Conservation (phyloP, 2,888 invertebrate species). For the Dicycla oo region DNA sequence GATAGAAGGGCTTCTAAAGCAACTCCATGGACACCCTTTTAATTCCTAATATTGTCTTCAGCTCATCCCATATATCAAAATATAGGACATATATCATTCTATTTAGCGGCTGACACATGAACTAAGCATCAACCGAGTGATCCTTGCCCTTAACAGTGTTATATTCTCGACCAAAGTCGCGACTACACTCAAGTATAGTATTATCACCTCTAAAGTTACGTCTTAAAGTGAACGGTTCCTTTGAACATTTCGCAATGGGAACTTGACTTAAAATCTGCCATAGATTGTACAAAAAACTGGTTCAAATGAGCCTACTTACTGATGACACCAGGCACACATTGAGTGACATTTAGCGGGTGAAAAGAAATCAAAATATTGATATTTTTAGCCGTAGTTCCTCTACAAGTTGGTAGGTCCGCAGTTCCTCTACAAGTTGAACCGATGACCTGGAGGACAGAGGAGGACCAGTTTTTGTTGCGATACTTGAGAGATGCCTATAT, state of each 20-base stretch:
- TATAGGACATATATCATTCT: neutral
- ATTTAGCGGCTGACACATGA: neutral
- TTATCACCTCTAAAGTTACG: constrained; percentile 42
- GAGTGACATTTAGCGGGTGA: constrained; percentile 25
- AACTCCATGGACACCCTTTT: neutral
- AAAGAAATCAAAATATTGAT: neutral
- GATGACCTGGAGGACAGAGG: no score
- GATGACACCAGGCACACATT: constrained; percentile 16
- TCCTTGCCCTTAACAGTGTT: neutral
- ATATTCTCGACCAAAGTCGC: constrained; percentile 19
- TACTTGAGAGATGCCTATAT: neutral
- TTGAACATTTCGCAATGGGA: constrained; percentile 47
- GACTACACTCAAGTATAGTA: constrained; percentile 33
- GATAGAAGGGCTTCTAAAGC: neutral
- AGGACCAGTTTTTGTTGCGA: neutral
- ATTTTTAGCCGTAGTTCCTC: neutral
- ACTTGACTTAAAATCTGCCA: constrained; percentile 44
- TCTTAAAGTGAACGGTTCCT: constrained; percentile 58
- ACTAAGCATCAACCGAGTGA: neutral
- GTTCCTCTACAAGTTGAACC: neutral
- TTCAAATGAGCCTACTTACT: constrained; percentile 34
- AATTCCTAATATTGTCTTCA: neutral
- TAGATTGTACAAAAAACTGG: constrained; percentile 55
- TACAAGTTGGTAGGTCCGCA: no score
- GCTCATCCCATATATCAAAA: neutral